Evolutionary conservation across 1,140 invertebrate genomes (phyloP).

Genomic region (Drosophila melanogaster): DNA sequence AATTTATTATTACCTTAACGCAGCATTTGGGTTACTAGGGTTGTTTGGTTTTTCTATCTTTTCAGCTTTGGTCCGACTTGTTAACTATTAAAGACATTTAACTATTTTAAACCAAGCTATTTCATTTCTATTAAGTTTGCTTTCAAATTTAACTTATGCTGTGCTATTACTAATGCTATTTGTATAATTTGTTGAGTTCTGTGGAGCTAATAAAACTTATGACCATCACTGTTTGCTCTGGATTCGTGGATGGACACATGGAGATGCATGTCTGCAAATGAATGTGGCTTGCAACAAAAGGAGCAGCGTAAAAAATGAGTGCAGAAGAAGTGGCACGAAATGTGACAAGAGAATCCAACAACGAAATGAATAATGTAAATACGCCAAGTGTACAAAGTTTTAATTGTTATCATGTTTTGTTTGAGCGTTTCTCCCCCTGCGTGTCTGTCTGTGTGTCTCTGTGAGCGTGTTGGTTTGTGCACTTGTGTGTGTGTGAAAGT

Average conservation of each 20-base stretch:
- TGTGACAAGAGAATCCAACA: conserved; percentile 78
- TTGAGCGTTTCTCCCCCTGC: conserved; percentile 46
- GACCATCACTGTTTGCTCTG: conserved; percentile 10
- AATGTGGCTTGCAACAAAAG: conserved; percentile 11
- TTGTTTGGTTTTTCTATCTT: no score
- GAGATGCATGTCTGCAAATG: not conserved
- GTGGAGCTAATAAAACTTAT: not conserved
- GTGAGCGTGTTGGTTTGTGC: not conserved
- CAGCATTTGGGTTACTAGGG: no score
- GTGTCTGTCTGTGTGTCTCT: not conserved
- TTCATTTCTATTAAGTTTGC: no score
- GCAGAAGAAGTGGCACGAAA: conserved; percentile 35
- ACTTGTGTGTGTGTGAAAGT: conserved; percentile 7
- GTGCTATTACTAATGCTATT: no score
- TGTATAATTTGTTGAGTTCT: not conserved
- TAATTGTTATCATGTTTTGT: conserved; percentile 82
- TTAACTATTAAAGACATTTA: no score
- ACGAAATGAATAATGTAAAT: conserved; percentile 80
- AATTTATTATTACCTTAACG: no score
- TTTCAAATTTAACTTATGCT: no score
- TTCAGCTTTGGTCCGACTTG: no score
- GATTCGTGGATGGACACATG: conserved; percentile 30
- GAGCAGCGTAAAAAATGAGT: conserved; percentile 38
- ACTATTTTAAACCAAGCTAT: no score
- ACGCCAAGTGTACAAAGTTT: conserved; percentile 81